Evolutionary conservation across 2,888 invertebrate genomes (phyloP), one percentile per base, ranked within the genome.

Genomic region (Pachliopta kotzebuea): DNA sequence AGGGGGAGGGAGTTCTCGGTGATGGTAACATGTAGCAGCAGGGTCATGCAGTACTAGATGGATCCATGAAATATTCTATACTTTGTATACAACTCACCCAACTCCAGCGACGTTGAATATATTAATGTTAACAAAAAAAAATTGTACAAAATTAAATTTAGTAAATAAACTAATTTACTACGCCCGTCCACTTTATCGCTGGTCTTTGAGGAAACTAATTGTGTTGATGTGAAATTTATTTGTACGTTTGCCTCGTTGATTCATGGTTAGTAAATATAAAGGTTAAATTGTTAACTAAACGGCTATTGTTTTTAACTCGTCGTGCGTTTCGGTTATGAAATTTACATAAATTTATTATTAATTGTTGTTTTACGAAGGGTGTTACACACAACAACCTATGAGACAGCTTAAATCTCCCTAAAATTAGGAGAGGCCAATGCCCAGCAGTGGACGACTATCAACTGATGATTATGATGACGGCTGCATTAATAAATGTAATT

Each of bases 251-350:
- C 62, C 56, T n/a, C 62, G 71, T 71, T 77, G 78, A 75, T 79
- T 76, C 77, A 75, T 65, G 72, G 77, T 78, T 78, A 78, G 78
- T 77, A 75, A 77, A 75, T 78, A 76, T 65, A 58, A 76, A 76
- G 78, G 74, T 77, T 79, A 81, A 76, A 80, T 79, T 80, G 80
- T 71, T 78, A 75, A 70, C 73, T 76, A 72, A 74, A 24, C 69
- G 62, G 72, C 71, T 72, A 74, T 75, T 74, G 71, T 76, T 67
- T 67, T 69, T 60, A 49, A 21, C 6, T 21, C 24, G 17, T 56
- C 63, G 68, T 8, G 42, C 72, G 71, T 50, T 50, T 64, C 24
- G 37, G 56, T 17, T 55, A 42, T 45, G 45, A 45, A 45, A 45
- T 45, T 37, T 11, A 37, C 37, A 37, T 37, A 37, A 37, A 37